Evolutionary conservation across 1,140 invertebrate genomes (phyloP), one percentile per base, ranked within the genome.

Genomic region (Caerostris extrusa): DNA sequence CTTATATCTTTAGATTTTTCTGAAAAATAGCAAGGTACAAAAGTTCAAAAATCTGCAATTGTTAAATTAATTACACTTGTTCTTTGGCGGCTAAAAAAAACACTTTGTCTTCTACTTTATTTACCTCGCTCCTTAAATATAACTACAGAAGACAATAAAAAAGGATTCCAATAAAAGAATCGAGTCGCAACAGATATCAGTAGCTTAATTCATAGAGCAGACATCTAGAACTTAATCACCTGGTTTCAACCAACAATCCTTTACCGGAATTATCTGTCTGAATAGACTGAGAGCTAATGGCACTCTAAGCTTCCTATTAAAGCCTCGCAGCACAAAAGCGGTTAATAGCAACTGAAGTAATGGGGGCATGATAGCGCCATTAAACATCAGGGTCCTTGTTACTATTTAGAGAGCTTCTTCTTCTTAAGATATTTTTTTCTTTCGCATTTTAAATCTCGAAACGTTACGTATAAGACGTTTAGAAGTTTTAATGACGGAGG

Each of bases 281-380:
- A 60, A 85, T 34, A 19, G 17, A 17, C 17, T 19, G 58, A n/a
- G 57, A 85, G 83, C 19, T 57, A 56, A 60, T n/a, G 58, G 17
- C 53, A 8, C 71, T 77, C 71, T 77, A 77, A 77, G 83, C 57
- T 57, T 19, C 56, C 83, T 19, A 57, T 60, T 58, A 85, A 58
- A 60, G 57, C 14, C 8, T n/a, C 57, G 17, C 83, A 58, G 57
- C 83, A 85, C 83, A 85, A 85, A 85, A 60, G 56, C 17, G 55
- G 83, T 60, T 85, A 85, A 85, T 85, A 60, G 83, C 55, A 60
- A 85, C 5, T 60, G 17, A 60, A 85, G 83, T 85, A 85, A 85
- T 85, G 83, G 83, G 83, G 34, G 34, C 83, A 58, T 85, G 83
- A 85, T 60, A 85, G 83, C 56, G n/a, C 56, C 83, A 85, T 85